Base-by-base conservation (phyloP, 2,888 invertebrate species). In the Antheraea yamamai region DNA sequence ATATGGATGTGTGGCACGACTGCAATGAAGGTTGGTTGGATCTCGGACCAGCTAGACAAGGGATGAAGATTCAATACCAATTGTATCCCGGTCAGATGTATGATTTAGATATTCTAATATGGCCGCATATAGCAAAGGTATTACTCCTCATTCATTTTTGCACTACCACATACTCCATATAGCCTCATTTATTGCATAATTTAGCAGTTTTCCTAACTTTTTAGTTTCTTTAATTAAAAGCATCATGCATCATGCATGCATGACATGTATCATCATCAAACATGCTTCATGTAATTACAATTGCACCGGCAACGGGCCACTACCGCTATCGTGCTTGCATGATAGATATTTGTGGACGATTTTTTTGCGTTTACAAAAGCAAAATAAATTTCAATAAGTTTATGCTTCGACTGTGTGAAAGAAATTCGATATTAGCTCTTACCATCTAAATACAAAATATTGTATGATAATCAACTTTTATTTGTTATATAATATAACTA, bases 71-170 rank as follows among this genome's bases (percentile, higher is more conserved):
- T 68, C 89, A 91, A 39, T 94, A 94, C 76, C 85, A 87, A 18
- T 78, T 94, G 72, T 91, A 90, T 78, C 88, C 89, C 20, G 92
- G 91, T 4, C 87, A 89, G 71, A 81, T 23, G 26, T 93, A 81
- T 77, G 92, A 92, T 14, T 64, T 93, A 30, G 92, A 94, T 77
- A 81, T 94, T 61, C 78, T 89, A 52, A 88, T 94, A 73, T 94
- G 93, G 92, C 92, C 93, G 12, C 90, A 93, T 78, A 85, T 83
- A 73, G 91, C 89, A 51, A 94, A 94, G 92, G 94, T 93, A 80
- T 2, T n/a, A 61, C 35, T 39, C 35, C 6, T 39, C 35, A 39
- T 39, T 39, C 35, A 39, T 64, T 39, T 73, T 2, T 26, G 39
- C 12, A 35, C 23, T 23, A 47, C 20, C 35, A 61, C 26, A 12